Percentiles rank a stretch among this genome's conserved stretches.
Conservation (phyloP, 2,113 vertebrate species). For the Thamnaconus septentrionalis region DNA sequence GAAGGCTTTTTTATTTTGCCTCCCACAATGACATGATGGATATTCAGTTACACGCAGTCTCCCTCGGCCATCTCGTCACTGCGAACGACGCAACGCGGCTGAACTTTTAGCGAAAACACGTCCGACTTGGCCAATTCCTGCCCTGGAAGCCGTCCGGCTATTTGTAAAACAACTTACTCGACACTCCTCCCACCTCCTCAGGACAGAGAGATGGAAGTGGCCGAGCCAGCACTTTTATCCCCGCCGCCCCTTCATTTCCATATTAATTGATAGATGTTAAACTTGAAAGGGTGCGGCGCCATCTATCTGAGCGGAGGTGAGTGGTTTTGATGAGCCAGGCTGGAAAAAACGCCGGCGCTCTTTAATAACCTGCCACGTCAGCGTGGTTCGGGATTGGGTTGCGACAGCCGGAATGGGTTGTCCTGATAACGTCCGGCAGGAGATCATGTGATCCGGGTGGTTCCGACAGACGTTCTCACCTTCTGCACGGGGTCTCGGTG, state of each 20-base stretch:
- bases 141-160: conserved; percentile 18
- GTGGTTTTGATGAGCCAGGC: conserved; percentile 63
- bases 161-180: conserved; percentile 51
- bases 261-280: conserved; percentile 71
- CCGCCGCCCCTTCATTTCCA: conserved; percentile 58
- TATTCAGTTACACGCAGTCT: too few relatives aligned
- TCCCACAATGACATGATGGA: too few relatives aligned
- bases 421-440: conserved; percentile 25
- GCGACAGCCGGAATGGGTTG: conserved; percentile 40
- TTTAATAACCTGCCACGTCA: conserved; percentile 62
- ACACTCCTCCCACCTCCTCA: conserved; percentile 52
- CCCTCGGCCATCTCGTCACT: too few relatives aligned
- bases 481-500: conserved; percentile 82
- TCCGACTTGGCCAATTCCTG: too few relatives aligned
- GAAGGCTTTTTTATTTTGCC: too few relatives aligned
- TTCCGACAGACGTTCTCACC: conserved; percentile 42
- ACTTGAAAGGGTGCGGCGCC: conserved; percentile 47
- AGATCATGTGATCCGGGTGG: conserved; percentile 10
- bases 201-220: conserved; percentile 61
- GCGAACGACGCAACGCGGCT: too few relatives aligned
- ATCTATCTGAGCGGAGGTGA: conserved; percentile 63
- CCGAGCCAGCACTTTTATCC: conserved; percentile 52
- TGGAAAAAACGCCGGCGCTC: conserved; percentile 48
- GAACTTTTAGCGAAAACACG: too few relatives aligned
- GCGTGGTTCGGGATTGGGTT: conserved; percentile 41